These are phyloP conservation scores for Scaptomyza hsui DNA, from an alignment of 1,140 invertebrate genomes.

Conservation along the genomic window DNA sequence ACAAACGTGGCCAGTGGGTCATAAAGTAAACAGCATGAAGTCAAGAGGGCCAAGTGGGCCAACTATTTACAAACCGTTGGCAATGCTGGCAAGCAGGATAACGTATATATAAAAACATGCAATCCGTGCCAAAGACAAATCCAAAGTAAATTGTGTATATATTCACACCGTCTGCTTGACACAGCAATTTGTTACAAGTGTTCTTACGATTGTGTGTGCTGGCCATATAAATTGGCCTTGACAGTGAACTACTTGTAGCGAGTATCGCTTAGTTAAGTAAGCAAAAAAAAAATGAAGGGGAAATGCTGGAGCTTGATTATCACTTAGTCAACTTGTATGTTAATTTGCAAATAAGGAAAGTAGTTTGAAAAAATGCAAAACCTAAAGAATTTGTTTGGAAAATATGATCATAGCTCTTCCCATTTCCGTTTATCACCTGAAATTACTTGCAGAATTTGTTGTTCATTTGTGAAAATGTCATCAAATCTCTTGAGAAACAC, in stretches of 20 bases:
- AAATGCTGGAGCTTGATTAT: background rate
- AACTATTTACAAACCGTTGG: slow-evolving; percentile 1
- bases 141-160: slow-evolving; percentile 32
- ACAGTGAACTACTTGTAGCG: slow-evolving; percentile 24
- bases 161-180: slow-evolving; percentile 12
- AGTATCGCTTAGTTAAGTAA: slow-evolving; percentile 10
- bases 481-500: too few relatives aligned
- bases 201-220: background rate
- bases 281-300: slow-evolving; percentile 5
- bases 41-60: slow-evolving; percentile 2
- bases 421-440: too few relatives aligned
- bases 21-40: slow-evolving; percentile 66
- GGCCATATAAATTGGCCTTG: slow-evolving; percentile 27
- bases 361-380: background rate
- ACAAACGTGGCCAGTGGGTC: slow-evolving; percentile 41
- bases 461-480: too few relatives aligned
- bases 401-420: too few relatives aligned
- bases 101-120: background rate
- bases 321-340: background rate
- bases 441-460: too few relatives aligned
- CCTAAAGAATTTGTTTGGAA: too few relatives aligned
- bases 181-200: slow-evolving; percentile 4
- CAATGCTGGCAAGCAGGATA: background rate
- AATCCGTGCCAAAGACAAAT: slow-evolving; percentile 13
- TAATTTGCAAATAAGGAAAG: background rate